Conservation (phyloP, 2,113 vertebrate species). For the Irena cyanogastra region DNA sequence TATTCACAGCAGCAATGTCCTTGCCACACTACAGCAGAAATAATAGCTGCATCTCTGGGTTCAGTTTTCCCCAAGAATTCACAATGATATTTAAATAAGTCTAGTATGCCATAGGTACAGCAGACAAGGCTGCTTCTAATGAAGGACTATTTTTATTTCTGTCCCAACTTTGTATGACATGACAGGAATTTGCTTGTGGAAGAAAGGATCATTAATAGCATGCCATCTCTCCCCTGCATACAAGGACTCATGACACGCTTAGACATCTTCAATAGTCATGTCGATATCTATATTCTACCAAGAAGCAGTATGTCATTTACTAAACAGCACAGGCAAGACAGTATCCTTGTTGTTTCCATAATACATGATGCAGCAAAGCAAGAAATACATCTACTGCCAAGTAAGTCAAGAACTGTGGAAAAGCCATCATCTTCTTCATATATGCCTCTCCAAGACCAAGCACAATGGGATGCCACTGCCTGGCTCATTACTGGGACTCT, state of each 20-base stretch:
- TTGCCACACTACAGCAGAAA: neutral
- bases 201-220: constrained; percentile 9
- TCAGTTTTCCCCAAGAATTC: neutral
- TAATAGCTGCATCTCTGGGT: neutral
- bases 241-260: neutral
- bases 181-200: neutral
- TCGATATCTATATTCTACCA: constrained; percentile 24
- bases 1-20: constrained; percentile 25
- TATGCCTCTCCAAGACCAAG: neutral
- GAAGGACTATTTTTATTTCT: constrained; percentile 24
- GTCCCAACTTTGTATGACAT: neutral
- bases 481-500: neutral
- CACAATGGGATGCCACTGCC: neutral
- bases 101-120: neutral
- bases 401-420: neutral
- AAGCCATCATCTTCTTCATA: neutral
- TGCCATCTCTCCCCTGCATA: neutral
- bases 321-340: neutral
- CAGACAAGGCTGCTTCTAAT: neutral
- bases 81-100: constrained; percentile 16
- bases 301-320: neutral
- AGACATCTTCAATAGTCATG: neutral
- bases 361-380: neutral
- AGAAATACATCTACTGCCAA: neutral
- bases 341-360: neutral